Evolutionary conservation across 2,888 invertebrate genomes (phyloP).

Genomic region (Eupithecia inturbata): DNA sequence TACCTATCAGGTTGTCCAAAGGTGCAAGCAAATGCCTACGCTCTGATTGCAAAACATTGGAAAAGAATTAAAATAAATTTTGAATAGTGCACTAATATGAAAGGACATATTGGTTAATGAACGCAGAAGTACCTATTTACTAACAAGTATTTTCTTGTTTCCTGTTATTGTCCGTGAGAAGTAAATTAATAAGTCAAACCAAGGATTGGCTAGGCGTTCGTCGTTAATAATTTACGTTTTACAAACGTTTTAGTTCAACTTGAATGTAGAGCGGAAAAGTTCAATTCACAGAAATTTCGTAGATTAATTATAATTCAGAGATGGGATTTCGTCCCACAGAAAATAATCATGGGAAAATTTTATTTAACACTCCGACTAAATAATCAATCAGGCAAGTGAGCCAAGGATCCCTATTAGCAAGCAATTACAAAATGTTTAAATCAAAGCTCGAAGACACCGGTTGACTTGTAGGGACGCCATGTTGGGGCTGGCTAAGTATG

Average conservation of each 20-base stretch:
- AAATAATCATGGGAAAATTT: neutral
- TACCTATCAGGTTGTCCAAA: neutral
- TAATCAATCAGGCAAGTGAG: constrained; percentile 15
- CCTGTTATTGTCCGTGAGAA: neutral
- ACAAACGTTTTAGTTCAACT: neutral
- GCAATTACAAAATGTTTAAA: constrained; percentile 23
- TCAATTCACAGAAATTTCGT: constrained; percentile 18
- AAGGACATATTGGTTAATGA: neutral
- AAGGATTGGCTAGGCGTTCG: neutral
- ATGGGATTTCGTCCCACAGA: neutral
- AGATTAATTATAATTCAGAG: constrained; percentile 30
- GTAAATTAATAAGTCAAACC: neutral
- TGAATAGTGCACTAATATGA: neutral
- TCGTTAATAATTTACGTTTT: neutral
- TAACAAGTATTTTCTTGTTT: neutral
- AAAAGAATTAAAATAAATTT: neutral
- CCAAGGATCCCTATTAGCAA: constrained; percentile 30
- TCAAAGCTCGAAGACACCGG: constrained; percentile 26
- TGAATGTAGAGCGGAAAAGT: constrained; percentile 30
- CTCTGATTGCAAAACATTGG: neutral
- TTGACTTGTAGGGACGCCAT: neutral
- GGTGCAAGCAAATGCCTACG: neutral
- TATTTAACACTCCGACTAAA: neutral
- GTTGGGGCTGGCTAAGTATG: constrained; percentile 7
- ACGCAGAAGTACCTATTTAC: neutral